Conservation (phyloP, 2,113 vertebrate genomes). For the Cyrtonyx montezumae region DNA sequence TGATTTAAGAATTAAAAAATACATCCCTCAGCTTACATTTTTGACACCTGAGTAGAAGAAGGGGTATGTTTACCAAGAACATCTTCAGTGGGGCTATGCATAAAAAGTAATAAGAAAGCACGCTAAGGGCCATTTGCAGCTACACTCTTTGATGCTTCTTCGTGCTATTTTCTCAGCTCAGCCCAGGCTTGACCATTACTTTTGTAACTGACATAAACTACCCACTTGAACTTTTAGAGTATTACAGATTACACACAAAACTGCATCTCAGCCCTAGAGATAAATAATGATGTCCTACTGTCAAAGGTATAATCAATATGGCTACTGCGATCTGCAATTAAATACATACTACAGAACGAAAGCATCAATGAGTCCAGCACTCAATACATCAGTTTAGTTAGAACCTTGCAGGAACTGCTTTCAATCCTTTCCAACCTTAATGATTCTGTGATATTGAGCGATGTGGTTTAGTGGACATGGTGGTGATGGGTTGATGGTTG, state of each 20-base stretch:
- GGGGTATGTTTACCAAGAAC: not conserved
- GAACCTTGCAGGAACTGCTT: not conserved
- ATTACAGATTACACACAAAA: not conserved
- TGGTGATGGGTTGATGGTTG: too few species aligned
- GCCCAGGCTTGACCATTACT: not conserved
- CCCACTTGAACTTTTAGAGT: not conserved
- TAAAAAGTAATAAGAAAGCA: not conserved
- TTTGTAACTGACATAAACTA: not conserved
- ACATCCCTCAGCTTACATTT: not conserved
- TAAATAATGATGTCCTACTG: not conserved
- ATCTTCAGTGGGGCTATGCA: not conserved
- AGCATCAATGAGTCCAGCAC: not conserved
- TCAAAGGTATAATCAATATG: not conserved
- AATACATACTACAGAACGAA: not conserved
- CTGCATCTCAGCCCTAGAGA: not conserved
- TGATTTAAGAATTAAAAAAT: not conserved
- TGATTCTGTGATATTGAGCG: too few species aligned
- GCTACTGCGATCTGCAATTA: rapidly evolving
- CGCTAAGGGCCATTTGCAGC: not conserved
- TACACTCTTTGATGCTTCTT: rapidly evolving
- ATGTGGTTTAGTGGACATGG: too few species aligned
- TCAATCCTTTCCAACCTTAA: too few species aligned
- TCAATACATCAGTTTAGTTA: rapidly evolving
- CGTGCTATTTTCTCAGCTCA: not conserved
- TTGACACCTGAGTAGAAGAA: not conserved